Base-by-base conservation (phyloP, 2,797 vertebrate genomes). In the Ciconia nigra region DNA sequence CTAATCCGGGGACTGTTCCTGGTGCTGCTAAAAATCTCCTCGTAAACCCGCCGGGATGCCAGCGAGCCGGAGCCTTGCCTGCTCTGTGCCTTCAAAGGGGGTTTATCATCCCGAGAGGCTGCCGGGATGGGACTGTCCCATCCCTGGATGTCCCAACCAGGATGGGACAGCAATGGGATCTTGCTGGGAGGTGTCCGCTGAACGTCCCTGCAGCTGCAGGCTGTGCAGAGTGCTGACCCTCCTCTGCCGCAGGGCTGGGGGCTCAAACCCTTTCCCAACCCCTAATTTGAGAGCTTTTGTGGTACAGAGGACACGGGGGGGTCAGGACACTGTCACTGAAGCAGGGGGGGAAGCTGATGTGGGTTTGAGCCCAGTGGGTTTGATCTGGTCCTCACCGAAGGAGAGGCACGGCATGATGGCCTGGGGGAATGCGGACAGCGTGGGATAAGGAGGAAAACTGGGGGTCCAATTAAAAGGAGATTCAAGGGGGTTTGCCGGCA, bases 1-100 rank as follows among this genome's bases (percentile, higher is more conserved):
- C 95, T 97, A 96, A 96, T 96, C 96, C 54, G 37, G 96, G 88
- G 95, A 94, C 97, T 96, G 94, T 86, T 96, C 95, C 95, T 93
- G 88, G 79, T 66, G 92, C 93, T 87, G 84, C 91, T 96, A 90
- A 96, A 96, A 87, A 80, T 59, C 95, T 88, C 94, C 87, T 97
- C 59, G 4, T 96, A 90, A 92, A 83, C 92, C 89, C 13, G 1
- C 73, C 7, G 1, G 79, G 89, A 96, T 96, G 92, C 92, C 95
- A 86, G 91, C 1, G 61, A 97, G 74, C 78, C 47, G 5, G 90
- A 97, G 83, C 92, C 52, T 71, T 82, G 86, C 63, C 67, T 65
- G 77, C 57, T 87, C 59, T 62, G 78, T 81, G 87, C 78, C 71
- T 92, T 65, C 51, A 9, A 47, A 54, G 58, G 80, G 42, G 59